Conservation (phyloP, 1,140 invertebrate genomes). For the Nymphalis io region DNA sequence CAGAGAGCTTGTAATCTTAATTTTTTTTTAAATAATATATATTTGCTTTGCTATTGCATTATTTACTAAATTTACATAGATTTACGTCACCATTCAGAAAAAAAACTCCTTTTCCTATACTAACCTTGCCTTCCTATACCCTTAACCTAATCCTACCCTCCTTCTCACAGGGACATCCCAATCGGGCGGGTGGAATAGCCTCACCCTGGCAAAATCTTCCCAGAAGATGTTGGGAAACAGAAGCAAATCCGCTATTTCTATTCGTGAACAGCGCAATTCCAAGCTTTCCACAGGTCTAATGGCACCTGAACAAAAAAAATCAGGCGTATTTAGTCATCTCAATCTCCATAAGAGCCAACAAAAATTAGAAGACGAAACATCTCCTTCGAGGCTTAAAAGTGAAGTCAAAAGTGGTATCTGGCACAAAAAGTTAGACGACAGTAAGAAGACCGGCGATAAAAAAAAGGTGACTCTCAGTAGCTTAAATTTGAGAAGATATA, state of each 20-base stretch:
- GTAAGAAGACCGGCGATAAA: conserved; percentile 25
- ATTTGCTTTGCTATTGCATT: too few relatives aligned
- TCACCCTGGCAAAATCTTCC: conserved; percentile 28
- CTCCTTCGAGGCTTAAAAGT: not conserved
- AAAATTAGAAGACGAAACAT: conserved; percentile 18
- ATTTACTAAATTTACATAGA: too few relatives aligned
- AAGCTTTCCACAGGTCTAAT: conserved; percentile 6
- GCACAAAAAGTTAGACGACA: conserved; percentile 18
- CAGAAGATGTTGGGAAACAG: conserved; percentile 32
- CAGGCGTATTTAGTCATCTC: not conserved
- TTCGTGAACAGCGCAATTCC: conserved; percentile 12
- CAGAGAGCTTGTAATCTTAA: too few relatives aligned
- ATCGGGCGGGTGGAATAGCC: conserved; percentile 18
- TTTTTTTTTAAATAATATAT: too few relatives aligned
- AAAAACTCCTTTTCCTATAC: not conserved
- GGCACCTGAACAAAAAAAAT: conserved; percentile 16
- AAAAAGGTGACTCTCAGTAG: conserved; percentile 29
- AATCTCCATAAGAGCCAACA: conserved; percentile 22
- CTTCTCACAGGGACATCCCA: conserved; percentile 48
- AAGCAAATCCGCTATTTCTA: conserved; percentile 41
- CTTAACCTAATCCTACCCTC: conserved; percentile 32
- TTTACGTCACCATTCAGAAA: not conserved
- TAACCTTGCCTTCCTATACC: not conserved
- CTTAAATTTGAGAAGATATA: conserved; percentile 21
- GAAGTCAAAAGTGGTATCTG: conserved; percentile 11